phyloP scores from a whole-genome alignment of 92 coral and sea anemone species.

The Zoanthus sociatus region DNA sequence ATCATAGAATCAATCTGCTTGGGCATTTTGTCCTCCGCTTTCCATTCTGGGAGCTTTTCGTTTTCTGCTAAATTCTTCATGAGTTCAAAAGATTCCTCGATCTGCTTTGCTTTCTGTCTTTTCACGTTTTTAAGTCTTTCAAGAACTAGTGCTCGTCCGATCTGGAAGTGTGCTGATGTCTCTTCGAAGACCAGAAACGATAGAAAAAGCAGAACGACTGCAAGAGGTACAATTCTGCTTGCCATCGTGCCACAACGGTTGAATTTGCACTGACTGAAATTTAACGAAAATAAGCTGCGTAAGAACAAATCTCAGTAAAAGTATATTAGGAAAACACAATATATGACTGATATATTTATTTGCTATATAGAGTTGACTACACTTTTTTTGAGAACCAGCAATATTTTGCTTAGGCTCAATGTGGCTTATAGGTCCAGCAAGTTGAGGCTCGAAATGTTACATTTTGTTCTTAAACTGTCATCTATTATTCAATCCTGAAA shows the following conservation, averaged over 20 bases:
- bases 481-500: too few species aligned
- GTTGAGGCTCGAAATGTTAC: too few species aligned
- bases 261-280: too few species aligned
- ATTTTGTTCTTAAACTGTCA: too few species aligned
- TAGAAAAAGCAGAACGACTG: slow-evolving; percentile 2
- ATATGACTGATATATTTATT: too few species aligned
- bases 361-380: too few species aligned
- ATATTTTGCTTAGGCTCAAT: too few species aligned
- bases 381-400: too few species aligned
- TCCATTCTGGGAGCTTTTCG: slow-evolving; percentile 17
- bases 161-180: slow-evolving; percentile 24
- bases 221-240: not conserved
- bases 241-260: not conserved
- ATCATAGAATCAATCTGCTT: slow-evolving; percentile 3
- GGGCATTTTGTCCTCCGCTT: not conserved
- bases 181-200: not conserved
- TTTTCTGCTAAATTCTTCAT: not conserved
- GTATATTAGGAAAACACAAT: too few species aligned
- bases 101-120: not conserved
- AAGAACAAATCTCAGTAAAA: too few species aligned
- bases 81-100: not conserved
- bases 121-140: not conserved
- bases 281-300: too few species aligned
- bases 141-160: slow-evolving; percentile 29
- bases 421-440: too few species aligned